A percentile compares a stretch with the other conserved stretches of the same genome.
These are phyloP conservation scores for Calonectris borealis DNA, from an alignment of 2,113 vertebrate species.

Conservation along the genomic window DNA sequence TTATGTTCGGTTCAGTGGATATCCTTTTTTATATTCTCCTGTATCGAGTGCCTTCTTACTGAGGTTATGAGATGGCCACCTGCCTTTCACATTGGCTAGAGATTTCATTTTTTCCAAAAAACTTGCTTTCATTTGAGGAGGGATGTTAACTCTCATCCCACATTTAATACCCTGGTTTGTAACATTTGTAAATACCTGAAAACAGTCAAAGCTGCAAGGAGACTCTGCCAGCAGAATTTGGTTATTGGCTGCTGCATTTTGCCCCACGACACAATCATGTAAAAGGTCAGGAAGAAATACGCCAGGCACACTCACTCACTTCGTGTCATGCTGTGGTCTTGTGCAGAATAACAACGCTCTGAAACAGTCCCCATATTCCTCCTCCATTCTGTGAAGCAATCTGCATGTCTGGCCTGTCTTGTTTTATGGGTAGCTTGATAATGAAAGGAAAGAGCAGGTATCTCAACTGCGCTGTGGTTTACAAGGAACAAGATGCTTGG, in stretches of 20 bases:
- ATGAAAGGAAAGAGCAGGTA: background rate
- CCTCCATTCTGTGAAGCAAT: background rate
- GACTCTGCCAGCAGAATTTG: background rate
- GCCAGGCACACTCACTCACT: accelerated
- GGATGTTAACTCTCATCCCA: background rate
- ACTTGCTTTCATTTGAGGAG: background rate
- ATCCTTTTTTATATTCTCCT: background rate
- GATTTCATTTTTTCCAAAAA: background rate
- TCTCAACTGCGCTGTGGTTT: background rate
- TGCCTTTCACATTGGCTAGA: background rate
- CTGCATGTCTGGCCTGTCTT: background rate
- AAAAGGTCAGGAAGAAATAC: background rate
- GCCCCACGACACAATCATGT: accelerated
- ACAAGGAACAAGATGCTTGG: background rate
- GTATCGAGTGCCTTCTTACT: background rate
- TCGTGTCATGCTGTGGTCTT: background rate
- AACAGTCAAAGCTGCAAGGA: background rate
- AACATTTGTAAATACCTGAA: background rate
- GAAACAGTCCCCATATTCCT: background rate
- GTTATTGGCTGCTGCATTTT: background rate
- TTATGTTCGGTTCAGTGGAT: slow-evolving; percentile 6
- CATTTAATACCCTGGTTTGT: background rate
- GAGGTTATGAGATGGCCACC: background rate
- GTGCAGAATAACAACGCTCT: background rate
- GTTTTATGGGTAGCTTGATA: background rate